phyloP scores from a whole-genome alignment of 2,888 invertebrate genomes.

The Tethea ocularis region DNA sequence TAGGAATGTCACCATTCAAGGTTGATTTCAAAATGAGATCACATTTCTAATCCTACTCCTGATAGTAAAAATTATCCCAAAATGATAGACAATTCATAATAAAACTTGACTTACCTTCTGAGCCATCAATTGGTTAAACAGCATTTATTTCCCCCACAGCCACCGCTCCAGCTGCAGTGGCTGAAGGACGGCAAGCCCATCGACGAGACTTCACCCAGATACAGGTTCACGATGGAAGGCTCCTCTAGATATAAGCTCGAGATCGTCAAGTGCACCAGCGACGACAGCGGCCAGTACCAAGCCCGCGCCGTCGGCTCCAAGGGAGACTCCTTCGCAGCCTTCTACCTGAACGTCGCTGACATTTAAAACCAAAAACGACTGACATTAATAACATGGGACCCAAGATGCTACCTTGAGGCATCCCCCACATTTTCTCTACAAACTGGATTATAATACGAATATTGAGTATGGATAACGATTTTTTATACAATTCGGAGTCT shows the following conservation, averaged over 20 bases:
- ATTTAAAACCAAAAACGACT: constrained; percentile 62
- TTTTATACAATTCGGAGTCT: constrained; percentile 79
- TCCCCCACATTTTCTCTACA: constrained; percentile 37
- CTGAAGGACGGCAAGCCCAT: constrained; percentile 96
- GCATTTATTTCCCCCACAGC: constrained; percentile 46
- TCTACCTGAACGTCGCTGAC: constrained; percentile 91
- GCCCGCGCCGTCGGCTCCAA: constrained; percentile 93
- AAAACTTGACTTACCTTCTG: too few species aligned
- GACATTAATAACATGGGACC: constrained; percentile 46
- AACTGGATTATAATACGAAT: constrained; percentile 54
- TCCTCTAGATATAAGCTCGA: constrained; percentile 91
- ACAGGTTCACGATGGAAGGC: constrained; percentile 92
- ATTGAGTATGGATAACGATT: constrained; percentile 64
- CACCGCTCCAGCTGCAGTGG: constrained; percentile 90
- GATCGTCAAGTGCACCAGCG: constrained; percentile 88
- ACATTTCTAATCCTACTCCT: too few species aligned
- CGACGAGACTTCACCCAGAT: constrained; percentile 89
- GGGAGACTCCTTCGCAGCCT: constrained; percentile 92
- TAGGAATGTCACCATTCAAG: too few species aligned
- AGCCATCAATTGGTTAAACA: not conserved
- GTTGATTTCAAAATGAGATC: too few species aligned
- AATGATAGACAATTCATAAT: too few species aligned
- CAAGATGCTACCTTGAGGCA: constrained; percentile 54
- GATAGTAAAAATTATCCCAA: too few species aligned
- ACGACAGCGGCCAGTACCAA: constrained; percentile 94